Conservation (phyloP, 2,888 invertebrate genomes). For the Trilocha varians region DNA sequence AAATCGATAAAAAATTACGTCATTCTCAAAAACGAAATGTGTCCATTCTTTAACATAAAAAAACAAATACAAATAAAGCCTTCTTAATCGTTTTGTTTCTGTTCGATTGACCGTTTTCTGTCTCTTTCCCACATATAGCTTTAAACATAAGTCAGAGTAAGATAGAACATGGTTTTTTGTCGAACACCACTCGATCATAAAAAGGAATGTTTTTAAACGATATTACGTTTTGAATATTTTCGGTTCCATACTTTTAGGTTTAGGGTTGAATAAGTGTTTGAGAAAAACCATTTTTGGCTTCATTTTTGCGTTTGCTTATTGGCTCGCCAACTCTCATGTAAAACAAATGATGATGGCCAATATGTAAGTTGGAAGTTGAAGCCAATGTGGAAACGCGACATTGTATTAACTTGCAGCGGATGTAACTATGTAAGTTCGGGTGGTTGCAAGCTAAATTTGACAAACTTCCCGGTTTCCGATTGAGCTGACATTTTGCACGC, state of each 20-base stretch:
- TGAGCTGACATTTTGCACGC: no score
- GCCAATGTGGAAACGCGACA: no score
- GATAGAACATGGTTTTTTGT: slow-evolving; percentile 2
- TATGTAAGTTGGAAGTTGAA: no score
- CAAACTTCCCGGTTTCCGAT: no score
- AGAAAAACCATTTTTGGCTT: no score
- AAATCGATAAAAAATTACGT: slow-evolving; percentile 34
- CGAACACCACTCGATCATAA: slow-evolving; percentile 30
- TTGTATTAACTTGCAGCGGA: no score
- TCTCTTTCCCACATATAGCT: not conserved
- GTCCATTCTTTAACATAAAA: slow-evolving; percentile 13
- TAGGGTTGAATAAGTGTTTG: no score
- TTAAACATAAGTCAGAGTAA: slow-evolving; percentile 11
- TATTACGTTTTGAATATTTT: slow-evolving; percentile 23
- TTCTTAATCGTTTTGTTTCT: slow-evolving; percentile 37
- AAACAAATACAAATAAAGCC: slow-evolving; percentile 11
- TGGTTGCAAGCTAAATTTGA: no score
- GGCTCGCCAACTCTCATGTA: no score
- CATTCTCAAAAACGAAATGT: slow-evolving; percentile 26
- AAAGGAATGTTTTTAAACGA: slow-evolving; percentile 40
- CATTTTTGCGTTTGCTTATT: no score
- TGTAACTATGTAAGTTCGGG: no score
- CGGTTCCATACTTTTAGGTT: not conserved
- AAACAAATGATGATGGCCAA: no score
- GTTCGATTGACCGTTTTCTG: slow-evolving; percentile 25